These are phyloP conservation scores for Mormyrus hasselquistii DNA, from an alignment of 2,797 vertebrate genomes.

Conservation along the genomic window DNA sequence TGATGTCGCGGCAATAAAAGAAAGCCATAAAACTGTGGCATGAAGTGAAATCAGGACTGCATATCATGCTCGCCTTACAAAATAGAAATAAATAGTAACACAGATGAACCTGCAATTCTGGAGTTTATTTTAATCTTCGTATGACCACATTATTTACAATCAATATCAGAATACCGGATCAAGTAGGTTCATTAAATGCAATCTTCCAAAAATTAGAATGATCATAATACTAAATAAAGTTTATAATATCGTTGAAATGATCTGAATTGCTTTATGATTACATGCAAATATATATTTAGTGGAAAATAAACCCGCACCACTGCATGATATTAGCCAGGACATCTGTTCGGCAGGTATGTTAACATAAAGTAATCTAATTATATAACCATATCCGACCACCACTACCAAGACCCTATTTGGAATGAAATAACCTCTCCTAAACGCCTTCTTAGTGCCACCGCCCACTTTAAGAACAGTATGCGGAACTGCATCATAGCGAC, in stretches of 20 bases:
- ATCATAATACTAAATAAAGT: neutral
- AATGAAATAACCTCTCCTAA: neutral
- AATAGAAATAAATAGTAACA: neutral
- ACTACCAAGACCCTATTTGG: neutral
- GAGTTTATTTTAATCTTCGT: neutral
- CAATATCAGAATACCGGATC: neutral
- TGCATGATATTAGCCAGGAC: neutral
- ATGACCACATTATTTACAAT: neutral
- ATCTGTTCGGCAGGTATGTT: neutral
- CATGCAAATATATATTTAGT: neutral
- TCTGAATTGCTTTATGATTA: neutral
- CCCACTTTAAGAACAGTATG: neutral
- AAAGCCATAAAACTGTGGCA: neutral
- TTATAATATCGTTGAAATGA: neutral
- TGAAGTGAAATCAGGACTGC: neutral
- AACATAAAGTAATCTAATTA: neutral
- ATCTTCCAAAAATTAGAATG: neutral
- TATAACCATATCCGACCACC: neutral
- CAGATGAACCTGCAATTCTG: neutral
- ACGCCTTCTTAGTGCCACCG: neutral
- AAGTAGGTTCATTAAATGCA: neutral
- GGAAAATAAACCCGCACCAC: neutral
- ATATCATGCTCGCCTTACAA: neutral
- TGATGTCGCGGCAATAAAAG: neutral
- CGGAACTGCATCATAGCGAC: conserved; percentile 15